Conservation (phyloP, 2,113 vertebrate species). For the Phrynocephalus versicolor region DNA sequence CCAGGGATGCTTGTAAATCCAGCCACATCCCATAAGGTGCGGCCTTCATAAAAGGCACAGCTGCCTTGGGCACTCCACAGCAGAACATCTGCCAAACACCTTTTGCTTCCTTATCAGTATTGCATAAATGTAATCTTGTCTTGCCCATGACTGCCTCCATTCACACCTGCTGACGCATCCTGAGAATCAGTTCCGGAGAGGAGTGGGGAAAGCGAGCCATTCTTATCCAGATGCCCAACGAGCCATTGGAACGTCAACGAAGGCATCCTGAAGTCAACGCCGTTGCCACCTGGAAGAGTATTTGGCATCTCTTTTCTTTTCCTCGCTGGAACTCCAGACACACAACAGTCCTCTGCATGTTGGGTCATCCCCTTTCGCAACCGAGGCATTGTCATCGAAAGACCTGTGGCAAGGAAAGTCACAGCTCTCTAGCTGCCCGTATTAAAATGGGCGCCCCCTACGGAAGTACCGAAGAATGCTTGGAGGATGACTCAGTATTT, state of each 20-base stretch:
- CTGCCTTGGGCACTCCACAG: not conserved
- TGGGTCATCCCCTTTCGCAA: not conserved
- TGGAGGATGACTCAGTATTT: not conserved
- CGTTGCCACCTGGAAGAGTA: not conserved
- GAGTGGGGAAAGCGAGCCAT: not conserved
- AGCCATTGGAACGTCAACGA: too few relatives aligned
- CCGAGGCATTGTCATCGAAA: not conserved
- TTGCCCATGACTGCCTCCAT: not conserved
- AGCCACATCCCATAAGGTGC: conserved; percentile 13
- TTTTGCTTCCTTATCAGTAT: not conserved
- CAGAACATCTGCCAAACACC: not conserved
- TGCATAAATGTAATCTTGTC: not conserved
- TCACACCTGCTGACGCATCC: not conserved
- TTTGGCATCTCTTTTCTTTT: not conserved
- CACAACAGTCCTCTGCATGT: not conserved
- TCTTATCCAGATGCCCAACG: not conserved
- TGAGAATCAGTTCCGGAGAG: not conserved
- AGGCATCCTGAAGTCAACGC: too few relatives aligned
- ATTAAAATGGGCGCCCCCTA: not conserved
- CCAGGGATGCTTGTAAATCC: not conserved
- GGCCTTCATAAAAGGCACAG: not conserved
- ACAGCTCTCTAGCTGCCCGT: too few relatives aligned
- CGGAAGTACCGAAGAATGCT: not conserved
- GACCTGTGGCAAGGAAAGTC: not conserved
- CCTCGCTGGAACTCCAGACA: not conserved